Base-by-base conservation (phyloP, 2,113 vertebrate species). In the Cyprinodon variegatus region DNA sequence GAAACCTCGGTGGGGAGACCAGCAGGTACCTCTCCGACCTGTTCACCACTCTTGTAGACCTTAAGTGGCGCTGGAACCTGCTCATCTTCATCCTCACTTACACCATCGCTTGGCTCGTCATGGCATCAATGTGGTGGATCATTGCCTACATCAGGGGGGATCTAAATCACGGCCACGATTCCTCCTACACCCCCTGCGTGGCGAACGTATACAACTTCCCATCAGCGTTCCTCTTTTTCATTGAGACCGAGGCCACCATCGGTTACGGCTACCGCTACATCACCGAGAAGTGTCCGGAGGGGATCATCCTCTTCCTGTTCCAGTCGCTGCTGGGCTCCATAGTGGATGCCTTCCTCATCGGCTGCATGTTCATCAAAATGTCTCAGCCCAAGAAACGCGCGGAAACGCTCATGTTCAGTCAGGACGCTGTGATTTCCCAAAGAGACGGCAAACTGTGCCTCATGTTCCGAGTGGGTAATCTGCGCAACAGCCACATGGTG, bases 281-380 rank as follows among this genome's bases (percentile, higher is more conserved):
- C n/a, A 97, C 96, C 0, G 96, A 97, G 82, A 96, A 96, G 75
- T 97, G 96, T 4, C 96, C 96, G 0, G 96, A 96, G 74, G 96
- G 96, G 81, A 97, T 97, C 69, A 95, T 96, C 72, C 94, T 97
- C 62, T 97, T 97, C 87, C 86, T 97, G 61, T 96, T 97, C 90
- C 96, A 97, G 90, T 97, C 96, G 1, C 87, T 97, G 60, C 85
- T 97, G 81, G 96, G 96, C 72, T 97, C 96, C 83, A 95, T 96
- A 10, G 96, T 97, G 64, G 96, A 97, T 68, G 96, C 96, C 0
- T 97, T 97, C 74, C 95, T 96, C 83, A 96, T 97, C 69, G 96
- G 96, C 65, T 97, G 96, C 88, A 97, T 97, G 96, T 97, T 97
- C 91, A 97, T 97, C 48, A 97, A 97, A 88, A 97, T 97, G 96